Percentiles rank a stretch among this genome's conserved stretches.
Conservation (phyloP, 2,888 invertebrate species). For the Drosophila pegasa region DNA sequence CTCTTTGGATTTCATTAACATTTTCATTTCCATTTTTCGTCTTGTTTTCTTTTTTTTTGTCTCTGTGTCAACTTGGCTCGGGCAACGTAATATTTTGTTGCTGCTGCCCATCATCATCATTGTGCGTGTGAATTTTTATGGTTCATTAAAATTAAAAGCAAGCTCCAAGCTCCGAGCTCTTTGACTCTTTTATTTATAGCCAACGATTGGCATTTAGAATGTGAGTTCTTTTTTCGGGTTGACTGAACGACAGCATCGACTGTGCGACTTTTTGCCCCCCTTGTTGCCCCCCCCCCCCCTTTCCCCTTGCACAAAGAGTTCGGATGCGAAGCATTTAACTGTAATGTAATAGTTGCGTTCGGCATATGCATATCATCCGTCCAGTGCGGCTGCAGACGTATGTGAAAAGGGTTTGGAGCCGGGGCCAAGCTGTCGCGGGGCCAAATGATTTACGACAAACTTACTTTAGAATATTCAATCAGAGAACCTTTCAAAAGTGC, state of each 20-base stretch:
- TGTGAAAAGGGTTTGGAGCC: constrained; percentile 36
- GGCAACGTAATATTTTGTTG: constrained; percentile 57
- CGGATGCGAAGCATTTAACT: constrained; percentile 8
- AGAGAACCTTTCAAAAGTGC: constrained; percentile 71
- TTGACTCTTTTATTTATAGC: constrained; percentile 61
- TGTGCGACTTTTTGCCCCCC: constrained; percentile 38
- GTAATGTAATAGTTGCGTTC: constrained; percentile 34
- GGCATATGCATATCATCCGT: constrained; percentile 50
- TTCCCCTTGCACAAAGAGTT: too few relatives aligned
- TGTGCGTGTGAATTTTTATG: constrained; percentile 80
- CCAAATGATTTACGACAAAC: constrained; percentile 71
- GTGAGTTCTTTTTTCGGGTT: constrained; percentile 27
- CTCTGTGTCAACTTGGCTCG: constrained; percentile 67
- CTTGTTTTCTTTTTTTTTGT: constrained; percentile 6
- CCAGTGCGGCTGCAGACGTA: constrained; percentile 11
- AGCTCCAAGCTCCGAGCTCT: constrained; percentile 30
- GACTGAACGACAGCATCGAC: constrained; percentile 40
- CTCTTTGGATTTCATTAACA: constrained; percentile 79
- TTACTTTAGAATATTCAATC: constrained; percentile 75
- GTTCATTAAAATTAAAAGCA: constrained; percentile 79
- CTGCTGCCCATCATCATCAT: constrained; percentile 29
- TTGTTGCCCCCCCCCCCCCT: too few relatives aligned
- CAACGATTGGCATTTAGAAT: constrained; percentile 66
- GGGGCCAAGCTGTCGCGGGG: constrained; percentile 37
- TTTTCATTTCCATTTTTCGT: constrained; percentile 35